phyloP scores from a whole-genome alignment of 2,797 vertebrate genomes.

The Cossypha polioptera region DNA sequence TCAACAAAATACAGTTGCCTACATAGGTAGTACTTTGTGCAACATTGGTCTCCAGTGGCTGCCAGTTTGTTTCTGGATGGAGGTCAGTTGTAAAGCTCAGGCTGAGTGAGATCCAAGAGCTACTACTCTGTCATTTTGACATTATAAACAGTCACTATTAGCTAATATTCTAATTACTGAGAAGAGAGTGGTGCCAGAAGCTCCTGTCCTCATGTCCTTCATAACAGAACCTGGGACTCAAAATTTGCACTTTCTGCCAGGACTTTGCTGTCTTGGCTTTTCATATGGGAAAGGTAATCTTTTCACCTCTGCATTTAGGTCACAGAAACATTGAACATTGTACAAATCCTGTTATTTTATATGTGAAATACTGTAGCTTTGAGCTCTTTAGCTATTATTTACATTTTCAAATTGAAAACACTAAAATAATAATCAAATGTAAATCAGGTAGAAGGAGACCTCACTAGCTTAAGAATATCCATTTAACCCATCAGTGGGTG shows the following conservation, averaged over 20 bases:
- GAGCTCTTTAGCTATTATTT: neutral
- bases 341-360: neutral
- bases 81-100: neutral
- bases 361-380: neutral
- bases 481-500: neutral
- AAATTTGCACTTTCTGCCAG: slow-evolving; percentile 1
- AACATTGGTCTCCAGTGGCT: neutral
- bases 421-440: neutral
- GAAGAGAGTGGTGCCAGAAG: neutral
- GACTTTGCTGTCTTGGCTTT: neutral
- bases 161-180: neutral
- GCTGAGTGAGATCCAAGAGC: neutral
- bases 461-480: neutral
- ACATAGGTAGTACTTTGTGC: neutral
- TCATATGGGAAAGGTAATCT: neutral
- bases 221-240: neutral
- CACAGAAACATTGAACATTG: neutral
- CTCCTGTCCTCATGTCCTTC: neutral
- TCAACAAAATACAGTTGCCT: neutral
- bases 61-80: neutral
- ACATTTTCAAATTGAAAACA: neutral
- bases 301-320: neutral
- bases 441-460: neutral
- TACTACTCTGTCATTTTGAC: neutral
- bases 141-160: neutral